phyloP scores from a whole-genome alignment of 2,113 vertebrate species.

The Apistogramma diplotaenia region DNA sequence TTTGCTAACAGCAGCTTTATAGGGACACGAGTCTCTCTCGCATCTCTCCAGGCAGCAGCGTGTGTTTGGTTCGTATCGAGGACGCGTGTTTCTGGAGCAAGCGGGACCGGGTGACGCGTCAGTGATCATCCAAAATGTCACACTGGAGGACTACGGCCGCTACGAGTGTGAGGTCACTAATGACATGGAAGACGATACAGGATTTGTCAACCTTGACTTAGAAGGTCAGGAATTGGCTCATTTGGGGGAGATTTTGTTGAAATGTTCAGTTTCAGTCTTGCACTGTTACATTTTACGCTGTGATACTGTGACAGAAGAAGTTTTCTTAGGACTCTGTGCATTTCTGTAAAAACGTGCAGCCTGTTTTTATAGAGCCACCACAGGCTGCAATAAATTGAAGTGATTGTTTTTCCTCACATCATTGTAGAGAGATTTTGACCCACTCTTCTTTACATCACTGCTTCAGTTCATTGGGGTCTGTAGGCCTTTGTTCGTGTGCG shows the following conservation, averaged over 20 bases:
- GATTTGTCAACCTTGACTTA: constrained; percentile 91
- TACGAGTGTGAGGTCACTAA: constrained; percentile 96
- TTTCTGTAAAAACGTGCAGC: too few species aligned
- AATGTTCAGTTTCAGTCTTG: background rate
- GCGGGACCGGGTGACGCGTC: constrained; percentile 85
- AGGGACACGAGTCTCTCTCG: background rate
- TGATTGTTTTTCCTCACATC: too few species aligned
- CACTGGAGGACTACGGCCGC: constrained; percentile 92
- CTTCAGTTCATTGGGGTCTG: background rate
- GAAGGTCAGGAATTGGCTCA: constrained; percentile 81
- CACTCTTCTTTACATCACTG: background rate
- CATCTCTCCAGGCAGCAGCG: constrained; percentile 72
- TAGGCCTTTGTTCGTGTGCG: background rate
- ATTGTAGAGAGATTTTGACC: too few species aligned
- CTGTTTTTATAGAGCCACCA: too few species aligned
- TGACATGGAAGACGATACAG: constrained; percentile 91
- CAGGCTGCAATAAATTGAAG: too few species aligned
- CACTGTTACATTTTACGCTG: background rate
- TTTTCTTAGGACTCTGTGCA: too few species aligned
- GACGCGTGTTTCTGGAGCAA: constrained; percentile 84
- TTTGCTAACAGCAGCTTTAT: background rate
- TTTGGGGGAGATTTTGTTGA: background rate
- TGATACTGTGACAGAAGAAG: too few species aligned
- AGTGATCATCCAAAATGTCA: constrained; percentile 90
- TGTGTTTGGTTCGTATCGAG: constrained; percentile 84